Percentiles rank a stretch among this genome's conserved stretches.
phyloP scores from a whole-genome alignment of 2,113 vertebrate species.

The Leucopternis melanops region DNA sequence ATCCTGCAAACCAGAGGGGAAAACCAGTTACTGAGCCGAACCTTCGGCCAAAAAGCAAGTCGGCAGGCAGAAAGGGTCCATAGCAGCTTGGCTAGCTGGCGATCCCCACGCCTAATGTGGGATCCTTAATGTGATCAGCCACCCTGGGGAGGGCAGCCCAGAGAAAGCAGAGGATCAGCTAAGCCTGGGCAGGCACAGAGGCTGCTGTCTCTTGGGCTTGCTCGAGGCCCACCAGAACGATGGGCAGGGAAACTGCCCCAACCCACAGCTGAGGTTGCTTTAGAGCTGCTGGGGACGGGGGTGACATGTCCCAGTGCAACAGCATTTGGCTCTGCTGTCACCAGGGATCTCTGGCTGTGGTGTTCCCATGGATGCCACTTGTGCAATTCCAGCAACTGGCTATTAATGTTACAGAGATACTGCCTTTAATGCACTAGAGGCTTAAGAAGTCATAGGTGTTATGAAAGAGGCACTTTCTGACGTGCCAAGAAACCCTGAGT shows the following conservation, averaged over 20 bases:
- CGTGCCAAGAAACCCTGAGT: neutral
- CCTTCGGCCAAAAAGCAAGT: neutral
- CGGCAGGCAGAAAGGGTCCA: neutral
- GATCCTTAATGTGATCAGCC: no score
- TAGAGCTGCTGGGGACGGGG: neutral
- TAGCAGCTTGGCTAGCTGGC: rapidly evolving
- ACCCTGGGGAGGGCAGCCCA: neutral
- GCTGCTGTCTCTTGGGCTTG: neutral
- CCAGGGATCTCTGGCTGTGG: rapidly evolving
- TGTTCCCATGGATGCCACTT: neutral
- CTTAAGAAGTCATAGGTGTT: neutral
- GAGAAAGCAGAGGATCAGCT: neutral
- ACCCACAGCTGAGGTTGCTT: neutral
- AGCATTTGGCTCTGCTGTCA: neutral
- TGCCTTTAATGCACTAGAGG: neutral
- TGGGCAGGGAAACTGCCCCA: neutral
- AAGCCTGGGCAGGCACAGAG: neutral
- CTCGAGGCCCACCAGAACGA: neutral
- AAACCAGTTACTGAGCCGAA: neutral
- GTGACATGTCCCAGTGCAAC: neutral
- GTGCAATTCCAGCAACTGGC: neutral
- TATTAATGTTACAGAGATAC: rapidly evolving
- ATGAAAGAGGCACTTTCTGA: neutral
- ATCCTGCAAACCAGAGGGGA: constrained; percentile 65
- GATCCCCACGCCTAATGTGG: no score